Conservation (phyloP, 2,113 vertebrate species). For the Atlantisia rogersi region DNA sequence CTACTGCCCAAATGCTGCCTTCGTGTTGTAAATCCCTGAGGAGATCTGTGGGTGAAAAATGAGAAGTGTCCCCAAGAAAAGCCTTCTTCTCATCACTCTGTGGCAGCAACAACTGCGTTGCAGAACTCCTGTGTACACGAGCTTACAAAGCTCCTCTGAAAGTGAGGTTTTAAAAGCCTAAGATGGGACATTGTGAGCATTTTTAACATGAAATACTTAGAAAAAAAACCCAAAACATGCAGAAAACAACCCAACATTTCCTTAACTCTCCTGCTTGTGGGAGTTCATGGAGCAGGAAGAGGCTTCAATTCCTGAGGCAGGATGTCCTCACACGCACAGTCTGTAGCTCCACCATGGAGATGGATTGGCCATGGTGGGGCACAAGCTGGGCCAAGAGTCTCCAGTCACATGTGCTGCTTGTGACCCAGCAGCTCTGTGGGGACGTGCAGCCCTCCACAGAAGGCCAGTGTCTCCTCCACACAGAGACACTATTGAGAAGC, state of each 20-base stretch:
- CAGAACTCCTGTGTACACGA: not conserved
- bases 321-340: not conserved
- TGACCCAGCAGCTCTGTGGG: slow-evolving; percentile 42
- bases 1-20: not conserved
- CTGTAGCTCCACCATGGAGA: not conserved
- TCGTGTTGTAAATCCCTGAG: not conserved
- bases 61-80: not conserved
- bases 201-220: not conserved
- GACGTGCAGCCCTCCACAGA: slow-evolving; percentile 36
- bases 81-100: rapidly evolving
- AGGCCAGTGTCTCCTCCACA: slow-evolving; percentile 46
- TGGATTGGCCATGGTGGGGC: not conserved
- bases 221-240: too few relatives aligned
- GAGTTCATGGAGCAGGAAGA: not conserved
- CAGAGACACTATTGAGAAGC: slow-evolving; percentile 54
- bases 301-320: not conserved
- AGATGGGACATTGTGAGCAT: rapidly evolving
- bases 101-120: rapidly evolving
- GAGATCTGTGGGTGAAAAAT: not conserved
- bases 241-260: not conserved
- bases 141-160: not conserved
- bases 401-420: slow-evolving; percentile 61
- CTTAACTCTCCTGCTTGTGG: not conserved
- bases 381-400: not conserved
- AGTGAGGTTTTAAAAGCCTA: not conserved